Conservation (phyloP, 2,113 vertebrate species). For the Petroica traversi region DNA sequence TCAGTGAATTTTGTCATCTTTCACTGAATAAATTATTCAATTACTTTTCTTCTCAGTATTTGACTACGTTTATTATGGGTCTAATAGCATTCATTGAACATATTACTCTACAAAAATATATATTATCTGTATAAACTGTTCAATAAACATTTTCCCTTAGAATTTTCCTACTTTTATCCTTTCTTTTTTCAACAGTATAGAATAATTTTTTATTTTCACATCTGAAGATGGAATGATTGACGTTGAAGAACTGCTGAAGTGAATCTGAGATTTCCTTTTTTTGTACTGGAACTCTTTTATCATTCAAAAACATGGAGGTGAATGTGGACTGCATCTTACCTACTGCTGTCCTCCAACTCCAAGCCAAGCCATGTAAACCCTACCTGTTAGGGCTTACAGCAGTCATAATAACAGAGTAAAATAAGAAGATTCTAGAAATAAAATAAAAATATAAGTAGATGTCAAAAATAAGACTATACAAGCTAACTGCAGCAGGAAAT, state of each 20-base stretch:
- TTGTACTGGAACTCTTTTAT: neutral
- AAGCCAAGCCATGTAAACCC: neutral
- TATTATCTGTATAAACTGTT: neutral
- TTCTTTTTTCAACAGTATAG: neutral
- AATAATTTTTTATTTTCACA: neutral
- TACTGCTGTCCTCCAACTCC: neutral
- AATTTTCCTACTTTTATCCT: neutral
- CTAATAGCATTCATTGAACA: neutral
- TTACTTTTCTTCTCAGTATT: neutral
- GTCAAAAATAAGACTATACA: neutral
- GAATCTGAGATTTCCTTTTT: neutral
- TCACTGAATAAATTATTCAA: constrained; percentile 29
- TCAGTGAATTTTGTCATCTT: constrained; percentile 28
- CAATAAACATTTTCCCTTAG: neutral
- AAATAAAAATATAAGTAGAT: neutral
- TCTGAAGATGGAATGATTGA: neutral
- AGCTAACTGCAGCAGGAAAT: neutral
- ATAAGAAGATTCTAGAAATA: neutral
- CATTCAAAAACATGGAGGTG: neutral
- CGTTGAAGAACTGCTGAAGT: neutral
- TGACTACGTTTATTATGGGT: neutral
- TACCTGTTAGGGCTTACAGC: neutral
- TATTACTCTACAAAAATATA: neutral
- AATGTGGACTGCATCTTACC: neutral
- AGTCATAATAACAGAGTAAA: neutral